phyloP scores from a whole-genome alignment of 1,140 invertebrate species.

The Pogonomyrmex californicus region DNA sequence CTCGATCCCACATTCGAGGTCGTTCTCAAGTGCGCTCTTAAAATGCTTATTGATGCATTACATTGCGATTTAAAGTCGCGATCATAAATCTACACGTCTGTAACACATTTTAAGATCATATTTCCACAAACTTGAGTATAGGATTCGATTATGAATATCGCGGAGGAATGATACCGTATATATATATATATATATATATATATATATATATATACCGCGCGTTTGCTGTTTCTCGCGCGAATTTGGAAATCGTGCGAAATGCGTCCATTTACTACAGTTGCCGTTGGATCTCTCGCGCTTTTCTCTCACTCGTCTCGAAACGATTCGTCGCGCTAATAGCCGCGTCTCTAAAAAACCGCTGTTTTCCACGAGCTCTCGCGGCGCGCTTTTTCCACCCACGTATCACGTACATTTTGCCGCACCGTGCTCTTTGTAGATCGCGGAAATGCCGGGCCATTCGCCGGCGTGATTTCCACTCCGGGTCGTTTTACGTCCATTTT shows the following conservation, averaged over 20 bases:
- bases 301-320: conserved; percentile 5
- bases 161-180: background rate
- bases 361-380: conserved; percentile 31
- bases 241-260: conserved; percentile 11
- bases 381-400: background rate
- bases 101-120: background rate
- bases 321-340: conserved; percentile 36
- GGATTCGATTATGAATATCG: conserved; percentile 1
- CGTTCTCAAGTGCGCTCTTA: background rate
- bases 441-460: conserved; percentile 7
- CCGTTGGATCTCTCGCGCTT: conserved; percentile 4
- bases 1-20: background rate
- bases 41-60: conserved; percentile 1
- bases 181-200: too few relatives aligned
- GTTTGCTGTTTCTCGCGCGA: conserved; percentile 16
- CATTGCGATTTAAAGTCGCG: background rate
- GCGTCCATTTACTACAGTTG: background rate
- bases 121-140: conserved; percentile 9
- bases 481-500: conserved; percentile 33
- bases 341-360: background rate
- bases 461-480: conserved; percentile 29
- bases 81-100: background rate
- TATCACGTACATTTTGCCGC: conserved; percentile 22
- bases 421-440: conserved; percentile 23
- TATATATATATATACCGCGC: background rate